Evolutionary conservation across 37 sponge, comb jelly and placozoan species (phyloP).

Genomic region (Aphrocallistes beatrix): DNA sequence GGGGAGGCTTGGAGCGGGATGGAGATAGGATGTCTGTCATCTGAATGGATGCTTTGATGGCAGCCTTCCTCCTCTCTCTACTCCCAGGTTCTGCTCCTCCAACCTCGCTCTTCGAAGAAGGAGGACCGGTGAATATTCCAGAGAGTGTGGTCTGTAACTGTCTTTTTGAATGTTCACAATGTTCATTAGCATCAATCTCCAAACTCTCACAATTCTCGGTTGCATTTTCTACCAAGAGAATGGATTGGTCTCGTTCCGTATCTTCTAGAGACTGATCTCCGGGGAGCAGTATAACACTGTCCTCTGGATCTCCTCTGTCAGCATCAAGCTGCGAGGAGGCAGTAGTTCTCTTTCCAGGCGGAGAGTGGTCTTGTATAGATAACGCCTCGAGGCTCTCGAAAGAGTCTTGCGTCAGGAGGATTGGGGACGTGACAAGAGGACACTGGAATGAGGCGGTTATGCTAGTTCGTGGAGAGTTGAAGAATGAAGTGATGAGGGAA

Average conservation of each 20-base stretch:
- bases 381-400: not conserved
- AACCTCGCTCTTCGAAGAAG: not conserved
- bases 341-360: not conserved
- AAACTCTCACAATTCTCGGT: not conserved
- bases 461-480: not conserved
- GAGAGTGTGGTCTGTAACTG: not conserved
- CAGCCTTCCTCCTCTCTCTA: not conserved
- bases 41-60: not conserved
- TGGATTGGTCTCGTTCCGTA: not conserved
- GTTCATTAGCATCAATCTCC: not conserved
- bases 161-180: not conserved
- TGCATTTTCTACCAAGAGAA: not conserved
- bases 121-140: not conserved
- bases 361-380: not conserved
- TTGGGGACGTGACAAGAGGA: not conserved
- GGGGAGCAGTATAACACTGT: no score
- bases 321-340: not conserved
- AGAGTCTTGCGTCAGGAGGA: not conserved
- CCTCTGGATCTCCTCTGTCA: no score
- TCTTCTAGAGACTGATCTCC: not conserved
- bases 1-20: no score
- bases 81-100: not conserved
- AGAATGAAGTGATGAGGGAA: constrained; percentile 9
- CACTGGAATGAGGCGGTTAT: not conserved
- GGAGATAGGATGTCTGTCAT: not conserved